phyloP scores from a whole-genome alignment of 2,888 invertebrate genomes.

The Myathropa florea region DNA sequence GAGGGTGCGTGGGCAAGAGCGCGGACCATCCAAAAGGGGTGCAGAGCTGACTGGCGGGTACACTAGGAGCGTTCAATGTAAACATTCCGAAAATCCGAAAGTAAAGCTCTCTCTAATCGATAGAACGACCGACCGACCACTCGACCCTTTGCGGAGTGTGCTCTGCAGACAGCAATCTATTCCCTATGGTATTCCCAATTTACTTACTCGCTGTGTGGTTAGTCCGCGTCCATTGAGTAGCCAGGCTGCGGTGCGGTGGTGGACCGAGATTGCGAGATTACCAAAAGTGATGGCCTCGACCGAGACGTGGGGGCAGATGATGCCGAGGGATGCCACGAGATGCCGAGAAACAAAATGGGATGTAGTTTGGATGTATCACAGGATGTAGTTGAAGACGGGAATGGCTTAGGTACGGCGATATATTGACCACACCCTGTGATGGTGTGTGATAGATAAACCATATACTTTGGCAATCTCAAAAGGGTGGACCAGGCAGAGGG shows the following conservation, averaged over 20 bases:
- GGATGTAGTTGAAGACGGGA: constrained; percentile 30
- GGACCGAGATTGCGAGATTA: constrained; percentile 51
- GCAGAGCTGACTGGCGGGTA: background rate
- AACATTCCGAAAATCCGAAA: constrained; percentile 68
- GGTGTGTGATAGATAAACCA: constrained; percentile 61
- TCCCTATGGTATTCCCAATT: constrained; percentile 69
- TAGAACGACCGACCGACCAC: constrained; percentile 56
- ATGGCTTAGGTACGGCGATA: constrained; percentile 61
- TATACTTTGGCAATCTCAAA: constrained; percentile 41
- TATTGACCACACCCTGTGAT: constrained; percentile 69
- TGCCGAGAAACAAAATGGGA: constrained; percentile 28
- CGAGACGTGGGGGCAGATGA: constrained; percentile 1
- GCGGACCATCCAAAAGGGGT: constrained; percentile 10
- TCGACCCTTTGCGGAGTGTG: constrained; percentile 64
- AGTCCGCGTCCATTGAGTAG: constrained; percentile 62
- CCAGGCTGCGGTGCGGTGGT: constrained; percentile 16
- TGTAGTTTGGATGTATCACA: constrained; percentile 32
- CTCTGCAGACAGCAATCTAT: constrained; percentile 59
- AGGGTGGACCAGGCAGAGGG: background rate
- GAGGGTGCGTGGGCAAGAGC: background rate
- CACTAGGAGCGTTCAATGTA: constrained; percentile 22
- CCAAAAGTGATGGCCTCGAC: background rate
- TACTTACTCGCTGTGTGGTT: constrained; percentile 55
- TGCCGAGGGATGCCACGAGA: background rate
- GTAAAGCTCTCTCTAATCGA: constrained; percentile 68